Base-by-base conservation (phyloP, 37 sponge, comb jelly and placozoan species). In the Beroe ovata region DNA sequence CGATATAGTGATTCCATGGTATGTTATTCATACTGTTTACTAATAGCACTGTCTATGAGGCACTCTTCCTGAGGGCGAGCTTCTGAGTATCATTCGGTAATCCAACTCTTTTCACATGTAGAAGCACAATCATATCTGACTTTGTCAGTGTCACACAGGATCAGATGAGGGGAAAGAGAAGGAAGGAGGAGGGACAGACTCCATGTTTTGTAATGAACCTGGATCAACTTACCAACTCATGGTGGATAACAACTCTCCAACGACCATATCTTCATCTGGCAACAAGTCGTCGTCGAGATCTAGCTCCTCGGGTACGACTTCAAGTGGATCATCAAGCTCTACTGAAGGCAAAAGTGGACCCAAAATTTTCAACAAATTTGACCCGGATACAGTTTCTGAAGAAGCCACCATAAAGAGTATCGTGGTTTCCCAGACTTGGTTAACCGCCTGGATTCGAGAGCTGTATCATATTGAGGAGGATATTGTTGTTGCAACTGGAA, bases 401-500 rank as follows among this genome's bases (percentile, higher is more conserved):
- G 26, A 37, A 16, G 4, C 18, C 8, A 77, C 84, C n/a, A 26
- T 77, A 19, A 22, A 29, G 84, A 77, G 84, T 1, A 77, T 77
- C 26, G 84, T 77, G 23, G 84, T 77, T 1, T 42, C 54, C 33
- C 84, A 77, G 84, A 77, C 84, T 54, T 77, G 84, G 84, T 54
- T 77, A 19, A 77, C 84, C 20, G 54, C 54, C 47, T 77, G 84
- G 84, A 77, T 77, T 25, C 39, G 33, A 29, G 84, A 77, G 28
- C 54, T 77, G 41, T 77, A 77, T 41, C 4, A 77, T 19, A 77
- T 77, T 42, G 84, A 77, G 84, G 47, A 36, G 20, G 28, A 77
- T 3, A 77, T 77, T 42, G 54, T 77, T 16, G 19, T 14, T 21
- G 22, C 42, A n/a, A 77, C 84, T 39, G 69, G 69, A 4, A 66